These are phyloP conservation scores for Neoarius graeffei DNA, from an alignment of 2,113 vertebrate genomes.

Conservation along the genomic window DNA sequence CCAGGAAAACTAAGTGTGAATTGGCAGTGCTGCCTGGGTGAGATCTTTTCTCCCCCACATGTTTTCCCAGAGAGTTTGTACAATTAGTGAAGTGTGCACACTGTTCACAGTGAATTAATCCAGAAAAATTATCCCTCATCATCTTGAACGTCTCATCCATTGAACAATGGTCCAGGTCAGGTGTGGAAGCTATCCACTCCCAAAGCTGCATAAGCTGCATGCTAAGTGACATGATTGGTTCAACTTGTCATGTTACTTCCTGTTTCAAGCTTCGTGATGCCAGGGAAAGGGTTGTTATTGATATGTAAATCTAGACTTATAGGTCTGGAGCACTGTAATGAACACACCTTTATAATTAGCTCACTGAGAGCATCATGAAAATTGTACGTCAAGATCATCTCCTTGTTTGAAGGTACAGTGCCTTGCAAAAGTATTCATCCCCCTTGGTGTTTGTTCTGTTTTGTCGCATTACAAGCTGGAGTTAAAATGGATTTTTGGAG, in stretches of 20 bases:
- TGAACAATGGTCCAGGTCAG: not conserved
- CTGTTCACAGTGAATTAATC: not conserved
- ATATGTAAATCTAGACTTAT: not conserved
- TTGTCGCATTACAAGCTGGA: too few species aligned
- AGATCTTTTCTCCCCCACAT: not conserved
- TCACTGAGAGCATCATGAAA: not conserved
- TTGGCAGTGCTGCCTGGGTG: not conserved
- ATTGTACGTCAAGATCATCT: not conserved
- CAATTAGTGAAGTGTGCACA: not conserved
- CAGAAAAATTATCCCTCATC: not conserved
- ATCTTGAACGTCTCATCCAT: not conserved
- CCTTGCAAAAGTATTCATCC: too few species aligned
- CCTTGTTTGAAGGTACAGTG: not conserved
- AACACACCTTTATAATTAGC: not conserved
- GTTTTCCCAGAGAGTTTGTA: not conserved
- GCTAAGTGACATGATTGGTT: not conserved
- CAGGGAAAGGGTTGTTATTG: not conserved
- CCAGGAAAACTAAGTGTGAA: not conserved
- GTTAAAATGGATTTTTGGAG: too few species aligned
- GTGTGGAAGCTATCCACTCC: not conserved
- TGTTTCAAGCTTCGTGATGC: not conserved
- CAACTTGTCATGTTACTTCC: not conserved
- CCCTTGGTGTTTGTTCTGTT: too few species aligned
- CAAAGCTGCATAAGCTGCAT: not conserved
- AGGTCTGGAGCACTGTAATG: not conserved